Evolutionary conservation across 1,140 invertebrate genomes (phyloP), one percentile per base, ranked within the genome.

Genomic region (Odontomachus brunneus): DNA sequence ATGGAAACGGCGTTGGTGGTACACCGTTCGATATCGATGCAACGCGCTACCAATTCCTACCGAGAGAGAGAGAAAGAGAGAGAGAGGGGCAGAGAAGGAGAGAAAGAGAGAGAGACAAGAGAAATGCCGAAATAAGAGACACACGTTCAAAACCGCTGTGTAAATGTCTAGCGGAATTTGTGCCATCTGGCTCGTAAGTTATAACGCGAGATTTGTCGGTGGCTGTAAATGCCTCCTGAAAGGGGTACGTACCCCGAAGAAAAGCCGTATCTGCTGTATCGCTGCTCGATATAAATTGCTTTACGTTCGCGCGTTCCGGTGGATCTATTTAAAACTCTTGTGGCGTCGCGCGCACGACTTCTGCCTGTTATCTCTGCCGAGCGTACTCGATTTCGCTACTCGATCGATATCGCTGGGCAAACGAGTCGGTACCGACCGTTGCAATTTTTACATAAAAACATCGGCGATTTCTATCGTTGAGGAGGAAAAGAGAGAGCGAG

Each of bases 91-190:
- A 14, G 62, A 48, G 11, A 19, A 12, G 11, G 17, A 22, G 5
- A 26, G 3, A 49, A 17, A 55, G 3, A 38, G 17, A 7, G 38
- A 48, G 24, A 29, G 38, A 60, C n/a, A 81, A 73, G 38, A 62
- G 26, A 82, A 73, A 71, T 24, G 78, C 57, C 69, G 78, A 82
- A 82, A 74, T 73, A 82, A 62, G 29, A 51, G 66, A 82, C 78
- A 73, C 15, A 11, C 29, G 29, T 26, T 44, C 38, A 7, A 38
- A 74, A 82, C 67, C 78, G 57, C 69, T 73, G 69, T 73, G 69
- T 74, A 82, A 82, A 82, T 44, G 76, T 51, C 38, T 22, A 24
- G 57, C n/a, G 44, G 69, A 73, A 82, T 82, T 82, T 19, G 69
- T 83, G 19, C 72, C 81, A 63, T 63, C 59, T 82, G 67, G 71